Evolutionary conservation across 2,888 invertebrate genomes (phyloP).

Genomic region (Drosophila sordidula): DNA sequence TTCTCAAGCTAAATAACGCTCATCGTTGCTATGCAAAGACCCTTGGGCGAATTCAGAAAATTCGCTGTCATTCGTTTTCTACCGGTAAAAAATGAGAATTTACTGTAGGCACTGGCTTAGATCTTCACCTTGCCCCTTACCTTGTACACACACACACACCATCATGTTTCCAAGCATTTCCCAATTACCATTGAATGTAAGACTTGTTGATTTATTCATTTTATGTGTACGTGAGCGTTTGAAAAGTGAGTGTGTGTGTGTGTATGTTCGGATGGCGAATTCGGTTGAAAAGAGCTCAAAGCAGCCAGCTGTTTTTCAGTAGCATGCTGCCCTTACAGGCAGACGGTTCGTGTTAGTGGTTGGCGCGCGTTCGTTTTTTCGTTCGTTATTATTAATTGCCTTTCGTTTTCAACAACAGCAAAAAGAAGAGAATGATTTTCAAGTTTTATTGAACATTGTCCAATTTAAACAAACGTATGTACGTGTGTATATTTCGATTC

Average conservation of each 20-base stretch:
- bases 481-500: constrained; percentile 4
- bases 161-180: background rate
- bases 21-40: background rate
- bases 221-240: background rate
- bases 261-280: constrained; percentile 24
- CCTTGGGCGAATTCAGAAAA: background rate
- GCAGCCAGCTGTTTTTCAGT: constrained; percentile 65
- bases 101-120: too few species aligned
- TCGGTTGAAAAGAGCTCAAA: constrained; percentile 39
- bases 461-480: constrained; percentile 41
- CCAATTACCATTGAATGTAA: background rate
- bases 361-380: background rate
- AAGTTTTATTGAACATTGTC: constrained; percentile 31
- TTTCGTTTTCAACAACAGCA: constrained; percentile 28
- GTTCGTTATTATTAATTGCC: constrained; percentile 29
- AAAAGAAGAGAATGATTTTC: constrained; percentile 35
- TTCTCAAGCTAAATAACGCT: background rate
- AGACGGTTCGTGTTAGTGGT: constrained; percentile 48
- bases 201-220: constrained; percentile 39
- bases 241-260: background rate
- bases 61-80: background rate
- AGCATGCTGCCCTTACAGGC: constrained; percentile 53
- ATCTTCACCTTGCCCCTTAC: too few species aligned
- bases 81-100: too few species aligned
- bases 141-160: background rate